Evolutionary conservation across 2,113 vertebrate genomes (phyloP), one percentile per base, ranked within the genome.

Genomic region (Zapornia atra): DNA sequence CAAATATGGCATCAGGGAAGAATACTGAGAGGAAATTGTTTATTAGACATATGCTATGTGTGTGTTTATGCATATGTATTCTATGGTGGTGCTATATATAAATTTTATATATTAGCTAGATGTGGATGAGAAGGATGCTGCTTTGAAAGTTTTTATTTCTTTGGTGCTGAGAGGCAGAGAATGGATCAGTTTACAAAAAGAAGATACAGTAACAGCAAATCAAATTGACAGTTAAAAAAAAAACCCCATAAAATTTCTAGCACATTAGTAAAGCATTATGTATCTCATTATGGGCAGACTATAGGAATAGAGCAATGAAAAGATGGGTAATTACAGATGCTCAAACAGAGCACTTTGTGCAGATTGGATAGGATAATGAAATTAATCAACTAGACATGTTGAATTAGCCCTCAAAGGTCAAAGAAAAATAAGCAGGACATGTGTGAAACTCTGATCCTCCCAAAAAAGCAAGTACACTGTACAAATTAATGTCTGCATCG

Each of bases 321-420:
- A 92, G 64, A 80, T 86, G 60, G 84, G 57, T 97, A 82, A 92
- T 95, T 88, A 46, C 65, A 75, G 48, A 50, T 81, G 82, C 68
- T 96, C 57, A 82, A 70, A 72, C 56, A 82, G 13, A 92, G 57
- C n/a, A 69, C 77, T 96, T 95, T 61, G 88, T 88, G 77, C 73
- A 84, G 56, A 79, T 72, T 70, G 81, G 90, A 48, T 77, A 57
- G 38, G 25, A 90, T 96, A 72, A 90, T 91, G 84, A 91, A 97
- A 91, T 94, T 91, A 96, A 90, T 87, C 89, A 93, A 76, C 51
- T 70, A 48, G 85, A 82, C 51, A 40, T 73, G 61, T 86, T 86
- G 92, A 94, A 93, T 95, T 90, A 94, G 80, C 40, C 63, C 68
- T 92, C 71, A 91, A 87, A 97, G 68, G 72, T 95, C 65, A 88